Evolutionary conservation across 2,888 invertebrate genomes (phyloP).

Genomic region (Gasteruption jaculator): DNA sequence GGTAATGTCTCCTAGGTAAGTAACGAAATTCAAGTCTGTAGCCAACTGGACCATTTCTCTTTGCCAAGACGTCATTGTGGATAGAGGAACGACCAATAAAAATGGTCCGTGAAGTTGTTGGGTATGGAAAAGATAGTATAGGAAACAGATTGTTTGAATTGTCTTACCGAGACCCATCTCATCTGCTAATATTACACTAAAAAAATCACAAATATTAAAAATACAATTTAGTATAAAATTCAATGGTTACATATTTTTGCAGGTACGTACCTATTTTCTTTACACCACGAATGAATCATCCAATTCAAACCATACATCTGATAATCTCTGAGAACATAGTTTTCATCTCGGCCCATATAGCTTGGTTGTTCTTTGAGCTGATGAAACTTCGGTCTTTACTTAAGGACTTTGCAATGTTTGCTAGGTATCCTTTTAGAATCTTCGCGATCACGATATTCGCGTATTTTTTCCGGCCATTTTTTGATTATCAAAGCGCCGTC

Average conservation of each 20-base stretch:
- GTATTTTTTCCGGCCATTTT: constrained; percentile 80
- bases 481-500: constrained; percentile 79
- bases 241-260: too few relatives aligned
- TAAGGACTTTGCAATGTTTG: constrained; percentile 80
- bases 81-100: constrained; percentile 93
- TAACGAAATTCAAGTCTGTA: constrained; percentile 94
- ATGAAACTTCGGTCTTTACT: constrained; percentile 88
- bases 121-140: constrained; percentile 86
- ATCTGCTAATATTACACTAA: constrained; percentile 95
- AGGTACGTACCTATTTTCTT: constrained; percentile 85
- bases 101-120: constrained; percentile 94
- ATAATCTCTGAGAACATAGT: constrained; percentile 83
- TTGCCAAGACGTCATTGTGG: constrained; percentile 99
- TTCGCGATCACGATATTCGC: constrained; percentile 80
- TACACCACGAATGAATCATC: constrained; percentile 97
- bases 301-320: constrained; percentile 99
- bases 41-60: constrained; percentile 95
- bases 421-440: constrained; percentile 87
- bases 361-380: constrained; percentile 86
- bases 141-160: constrained; percentile 92
- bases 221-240: too few relatives aligned
- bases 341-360: constrained; percentile 74
- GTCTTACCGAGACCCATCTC: constrained; percentile 99
- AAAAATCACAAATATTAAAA: constrained; percentile 35
- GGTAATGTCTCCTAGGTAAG: constrained; percentile 91